Percentiles rank a stretch among this genome's conserved stretches.
Conservation (phyloP, 2,113 vertebrate species). For the Tachuris rubrigastra region DNA sequence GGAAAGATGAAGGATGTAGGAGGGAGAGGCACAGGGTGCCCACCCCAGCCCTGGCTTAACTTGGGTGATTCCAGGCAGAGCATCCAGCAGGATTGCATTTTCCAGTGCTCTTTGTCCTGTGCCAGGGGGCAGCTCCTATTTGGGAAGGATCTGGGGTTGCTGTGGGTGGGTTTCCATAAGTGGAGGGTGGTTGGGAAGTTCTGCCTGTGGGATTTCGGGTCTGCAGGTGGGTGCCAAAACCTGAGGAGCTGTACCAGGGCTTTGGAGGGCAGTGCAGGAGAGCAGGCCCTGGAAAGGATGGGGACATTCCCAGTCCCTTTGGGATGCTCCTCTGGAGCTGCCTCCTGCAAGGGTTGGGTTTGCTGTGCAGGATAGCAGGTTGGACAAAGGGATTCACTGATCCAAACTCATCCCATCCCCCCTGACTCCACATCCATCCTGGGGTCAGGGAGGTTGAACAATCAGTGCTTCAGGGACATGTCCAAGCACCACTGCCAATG, state of each 20-base stretch:
- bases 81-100: not conserved
- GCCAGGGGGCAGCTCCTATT: not conserved
- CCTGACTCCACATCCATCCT: not conserved
- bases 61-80: not conserved
- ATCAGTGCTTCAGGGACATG: not conserved
- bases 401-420: not conserved
- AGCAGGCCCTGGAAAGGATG: accelerated
- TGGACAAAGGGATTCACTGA: not conserved
- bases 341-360: not conserved
- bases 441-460: not conserved
- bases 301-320: not conserved
- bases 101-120: not conserved
- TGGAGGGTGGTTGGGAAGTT: not conserved
- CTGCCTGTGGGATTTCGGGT: not conserved
- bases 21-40: not conserved
- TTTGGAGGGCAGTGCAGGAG: not conserved
- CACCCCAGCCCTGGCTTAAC: not conserved
- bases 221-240: not conserved
- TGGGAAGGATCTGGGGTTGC: not conserved
- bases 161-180: not conserved
- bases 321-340: not conserved
- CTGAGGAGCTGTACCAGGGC: not conserved
- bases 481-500: not conserved
- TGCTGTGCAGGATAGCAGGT: accelerated
- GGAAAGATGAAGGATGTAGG: not conserved